Percentiles rank a stretch among this genome's conserved stretches.
These are phyloP conservation scores for Sarcophilus harrisii DNA, from an alignment of 2,797 vertebrate species.

Conservation along the genomic window DNA sequence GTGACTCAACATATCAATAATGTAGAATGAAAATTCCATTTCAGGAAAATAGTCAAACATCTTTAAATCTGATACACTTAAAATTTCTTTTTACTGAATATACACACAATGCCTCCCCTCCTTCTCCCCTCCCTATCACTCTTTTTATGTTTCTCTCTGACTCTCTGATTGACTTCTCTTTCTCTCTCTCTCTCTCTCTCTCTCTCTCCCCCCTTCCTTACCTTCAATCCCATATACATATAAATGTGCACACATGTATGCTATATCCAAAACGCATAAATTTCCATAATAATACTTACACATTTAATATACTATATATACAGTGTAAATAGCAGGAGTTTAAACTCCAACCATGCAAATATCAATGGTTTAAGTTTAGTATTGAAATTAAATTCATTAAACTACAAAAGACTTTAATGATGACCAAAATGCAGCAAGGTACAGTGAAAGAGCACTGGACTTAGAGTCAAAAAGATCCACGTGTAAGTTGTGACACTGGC, in stretches of 20 bases:
- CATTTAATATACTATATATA: conserved; percentile 59
- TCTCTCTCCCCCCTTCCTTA: too few relatives aligned
- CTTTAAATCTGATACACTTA: not conserved
- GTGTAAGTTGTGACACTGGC: not conserved
- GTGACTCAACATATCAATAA: not conserved
- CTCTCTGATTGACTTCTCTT: too few relatives aligned
- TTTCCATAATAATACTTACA: conserved; percentile 15
- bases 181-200: too few relatives aligned
- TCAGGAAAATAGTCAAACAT: not conserved
- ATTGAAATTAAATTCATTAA: conserved; percentile 59
- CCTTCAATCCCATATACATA: not conserved
- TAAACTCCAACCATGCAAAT: conserved; percentile 78
- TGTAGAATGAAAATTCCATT: not conserved
- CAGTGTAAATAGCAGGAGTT: conserved; percentile 51
- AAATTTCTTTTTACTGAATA: not conserved
- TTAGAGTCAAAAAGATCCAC: not conserved
- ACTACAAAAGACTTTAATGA: not conserved
- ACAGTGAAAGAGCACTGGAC: not conserved
- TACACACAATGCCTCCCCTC: not conserved
- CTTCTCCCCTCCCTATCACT: too few relatives aligned
- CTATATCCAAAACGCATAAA: conserved; percentile 38
- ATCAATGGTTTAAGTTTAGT: conserved; percentile 64
- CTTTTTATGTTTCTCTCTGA: not conserved
- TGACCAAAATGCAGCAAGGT: not conserved
- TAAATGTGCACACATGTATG: not conserved